Evolutionary conservation across 2,888 invertebrate species (phyloP).

Genomic region (Dicyrtoma fusca): DNA sequence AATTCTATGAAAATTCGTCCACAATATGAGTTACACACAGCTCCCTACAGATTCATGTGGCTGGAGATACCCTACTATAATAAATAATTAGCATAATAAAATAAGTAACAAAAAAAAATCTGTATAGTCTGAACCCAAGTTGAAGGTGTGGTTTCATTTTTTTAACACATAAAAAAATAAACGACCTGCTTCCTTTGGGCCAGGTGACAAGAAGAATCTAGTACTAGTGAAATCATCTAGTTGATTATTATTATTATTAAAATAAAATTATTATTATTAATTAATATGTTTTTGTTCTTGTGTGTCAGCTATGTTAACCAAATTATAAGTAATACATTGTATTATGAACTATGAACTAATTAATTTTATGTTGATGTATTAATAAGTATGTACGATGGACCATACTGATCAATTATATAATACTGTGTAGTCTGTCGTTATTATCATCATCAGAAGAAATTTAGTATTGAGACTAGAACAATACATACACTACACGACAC

Average conservation of each 20-base stretch:
- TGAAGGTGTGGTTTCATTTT: constrained; percentile 6
- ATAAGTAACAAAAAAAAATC: constrained; percentile 6
- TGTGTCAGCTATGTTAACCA: constrained; percentile 20
- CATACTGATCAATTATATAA: no score
- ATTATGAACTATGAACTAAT: background rate
- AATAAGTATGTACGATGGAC: background rate
- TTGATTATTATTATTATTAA: constrained; percentile 13
- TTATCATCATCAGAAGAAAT: constrained; percentile 5
- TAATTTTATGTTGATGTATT: constrained; percentile 7
- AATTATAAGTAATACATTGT: constrained; percentile 7
- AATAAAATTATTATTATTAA: no score
- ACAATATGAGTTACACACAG: no score
- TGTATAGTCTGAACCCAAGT: constrained; percentile 27
- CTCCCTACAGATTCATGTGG: no score
- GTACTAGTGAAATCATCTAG: constrained; percentile 33
- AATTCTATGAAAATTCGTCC: no score
- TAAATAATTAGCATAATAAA: background rate
- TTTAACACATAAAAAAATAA: constrained; percentile 14
- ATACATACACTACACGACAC: no score
- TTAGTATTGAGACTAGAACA: constrained; percentile 5
- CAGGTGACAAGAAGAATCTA: constrained; percentile 33
- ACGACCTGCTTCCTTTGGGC: constrained; percentile 35
- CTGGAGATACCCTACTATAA: constrained; percentile 14
- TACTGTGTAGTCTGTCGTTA: background rate
- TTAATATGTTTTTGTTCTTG: constrained; percentile 9